Evolutionary conservation across 2,797 vertebrate species (phyloP).

Genomic region (Lerista edwardsae): DNA sequence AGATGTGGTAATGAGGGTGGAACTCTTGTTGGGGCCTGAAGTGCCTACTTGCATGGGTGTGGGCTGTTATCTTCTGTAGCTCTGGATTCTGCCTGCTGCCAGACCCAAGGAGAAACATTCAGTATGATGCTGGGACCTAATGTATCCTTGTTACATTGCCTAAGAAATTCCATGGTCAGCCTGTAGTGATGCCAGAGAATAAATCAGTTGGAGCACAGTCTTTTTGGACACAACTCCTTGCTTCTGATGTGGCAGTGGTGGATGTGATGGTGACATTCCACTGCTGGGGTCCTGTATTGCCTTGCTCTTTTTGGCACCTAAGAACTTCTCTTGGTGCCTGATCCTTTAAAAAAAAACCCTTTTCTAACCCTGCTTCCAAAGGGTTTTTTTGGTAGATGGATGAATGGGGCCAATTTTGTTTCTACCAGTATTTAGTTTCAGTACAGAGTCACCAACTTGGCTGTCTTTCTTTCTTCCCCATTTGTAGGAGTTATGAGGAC

Average conservation of each 20-base stretch:
- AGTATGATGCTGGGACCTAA: not conserved
- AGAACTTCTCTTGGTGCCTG: not conserved
- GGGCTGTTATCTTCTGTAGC: not conserved
- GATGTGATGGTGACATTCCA: not conserved
- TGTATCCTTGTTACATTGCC: not conserved
- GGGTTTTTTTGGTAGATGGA: not conserved
- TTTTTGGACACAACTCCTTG: not conserved
- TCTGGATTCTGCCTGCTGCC: not conserved
- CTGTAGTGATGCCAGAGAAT: not conserved
- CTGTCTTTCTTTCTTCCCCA: slow-evolving; percentile 2
- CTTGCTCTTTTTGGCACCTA: not conserved
- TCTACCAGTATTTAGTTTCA: not conserved
- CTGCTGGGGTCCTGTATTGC: not conserved
- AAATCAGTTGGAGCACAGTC: too few relatives aligned
- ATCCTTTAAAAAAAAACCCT: not conserved
- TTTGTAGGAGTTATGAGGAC: slow-evolving; percentile 92
- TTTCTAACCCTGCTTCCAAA: too few relatives aligned
- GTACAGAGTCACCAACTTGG: not conserved
- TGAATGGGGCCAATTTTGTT: not conserved
- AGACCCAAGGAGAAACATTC: not conserved
- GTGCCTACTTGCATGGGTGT: too few relatives aligned
- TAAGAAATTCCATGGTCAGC: not conserved
- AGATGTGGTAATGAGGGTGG: too few relatives aligned
- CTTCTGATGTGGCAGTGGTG: too few relatives aligned
- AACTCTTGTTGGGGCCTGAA: too few relatives aligned